These are phyloP conservation scores for Tadarida brasiliensis DNA, from an alignment of 2,797 vertebrate species.

Conservation along the genomic window DNA sequence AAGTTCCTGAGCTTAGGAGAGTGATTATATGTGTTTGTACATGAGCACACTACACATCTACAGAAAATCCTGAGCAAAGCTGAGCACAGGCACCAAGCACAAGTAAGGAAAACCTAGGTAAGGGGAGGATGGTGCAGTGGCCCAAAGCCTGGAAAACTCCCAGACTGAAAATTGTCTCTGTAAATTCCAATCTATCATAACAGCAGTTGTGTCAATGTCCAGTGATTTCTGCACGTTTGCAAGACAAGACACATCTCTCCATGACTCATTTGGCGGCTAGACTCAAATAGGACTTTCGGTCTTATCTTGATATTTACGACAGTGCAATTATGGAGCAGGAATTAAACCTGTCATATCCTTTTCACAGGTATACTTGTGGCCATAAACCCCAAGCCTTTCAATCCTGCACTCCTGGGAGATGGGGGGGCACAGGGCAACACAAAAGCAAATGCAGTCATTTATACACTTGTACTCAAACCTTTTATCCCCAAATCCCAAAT, in stretches of 20 bases:
- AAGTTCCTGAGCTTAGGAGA: neutral
- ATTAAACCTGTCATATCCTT: neutral
- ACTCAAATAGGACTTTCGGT: neutral
- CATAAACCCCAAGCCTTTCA: neutral
- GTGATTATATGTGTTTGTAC: neutral
- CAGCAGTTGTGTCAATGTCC: neutral
- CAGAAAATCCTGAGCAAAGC: slow-evolving; percentile 29
- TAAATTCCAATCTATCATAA: neutral
- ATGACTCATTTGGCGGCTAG: neutral
- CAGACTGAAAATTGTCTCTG: neutral
- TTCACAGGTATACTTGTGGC: neutral
- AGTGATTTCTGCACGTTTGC: neutral
- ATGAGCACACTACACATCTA: neutral
- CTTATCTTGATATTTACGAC: neutral
- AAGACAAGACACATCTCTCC: neutral
- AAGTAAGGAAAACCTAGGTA: neutral
- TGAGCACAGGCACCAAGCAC: neutral
- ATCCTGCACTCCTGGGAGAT: neutral
- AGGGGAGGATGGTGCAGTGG: neutral
- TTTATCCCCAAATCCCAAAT: neutral
- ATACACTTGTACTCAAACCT: neutral
- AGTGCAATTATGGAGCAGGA: neutral
- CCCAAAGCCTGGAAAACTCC: neutral
- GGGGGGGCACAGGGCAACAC: neutral
- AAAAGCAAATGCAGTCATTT: neutral